phyloP scores from a whole-genome alignment of 2,113 vertebrate genomes.

The Campylomormyrus numenius region DNA sequence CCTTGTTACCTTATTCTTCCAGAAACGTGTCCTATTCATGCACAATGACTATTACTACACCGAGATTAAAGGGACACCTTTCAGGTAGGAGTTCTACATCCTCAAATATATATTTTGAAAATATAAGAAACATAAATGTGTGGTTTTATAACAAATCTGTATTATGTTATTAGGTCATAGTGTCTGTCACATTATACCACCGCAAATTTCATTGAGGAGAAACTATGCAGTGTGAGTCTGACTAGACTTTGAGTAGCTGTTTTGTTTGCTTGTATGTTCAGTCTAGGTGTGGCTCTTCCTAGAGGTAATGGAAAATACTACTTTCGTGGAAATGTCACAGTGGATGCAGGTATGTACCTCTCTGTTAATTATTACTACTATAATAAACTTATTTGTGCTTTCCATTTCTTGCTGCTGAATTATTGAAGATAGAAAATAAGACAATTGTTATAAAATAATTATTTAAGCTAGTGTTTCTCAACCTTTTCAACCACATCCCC shows the following conservation, averaged over 20 bases:
- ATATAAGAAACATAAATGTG: not conserved
- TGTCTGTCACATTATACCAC: not conserved
- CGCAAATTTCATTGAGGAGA: not conserved
- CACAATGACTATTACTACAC: constrained; percentile 99
- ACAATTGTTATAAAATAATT: not conserved
- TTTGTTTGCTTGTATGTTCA: constrained; percentile 52
- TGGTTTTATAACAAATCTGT: not conserved
- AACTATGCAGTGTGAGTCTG: not conserved
- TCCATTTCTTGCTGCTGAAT: not conserved
- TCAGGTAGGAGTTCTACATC: constrained; percentile 70
- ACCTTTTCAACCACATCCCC: not conserved
- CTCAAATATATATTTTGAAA: not conserved
- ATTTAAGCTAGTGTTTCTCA: not conserved
- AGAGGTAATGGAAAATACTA: constrained; percentile 95
- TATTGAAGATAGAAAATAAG: not conserved
- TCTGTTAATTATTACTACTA: not conserved
- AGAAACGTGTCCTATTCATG: constrained; percentile 96
- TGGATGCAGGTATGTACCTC: constrained; percentile 77
- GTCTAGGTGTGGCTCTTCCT: constrained; percentile 91
- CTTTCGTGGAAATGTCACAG: constrained; percentile 90
- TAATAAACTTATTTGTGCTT: not conserved
- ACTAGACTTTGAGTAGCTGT: not conserved
- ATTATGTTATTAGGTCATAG: not conserved
- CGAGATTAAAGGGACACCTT: constrained; percentile 96
- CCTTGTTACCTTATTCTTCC: constrained; percentile 24